These are phyloP conservation scores for Bombus sibiricus DNA, from an alignment of 1,140 invertebrate genomes.

Conservation along the genomic window DNA sequence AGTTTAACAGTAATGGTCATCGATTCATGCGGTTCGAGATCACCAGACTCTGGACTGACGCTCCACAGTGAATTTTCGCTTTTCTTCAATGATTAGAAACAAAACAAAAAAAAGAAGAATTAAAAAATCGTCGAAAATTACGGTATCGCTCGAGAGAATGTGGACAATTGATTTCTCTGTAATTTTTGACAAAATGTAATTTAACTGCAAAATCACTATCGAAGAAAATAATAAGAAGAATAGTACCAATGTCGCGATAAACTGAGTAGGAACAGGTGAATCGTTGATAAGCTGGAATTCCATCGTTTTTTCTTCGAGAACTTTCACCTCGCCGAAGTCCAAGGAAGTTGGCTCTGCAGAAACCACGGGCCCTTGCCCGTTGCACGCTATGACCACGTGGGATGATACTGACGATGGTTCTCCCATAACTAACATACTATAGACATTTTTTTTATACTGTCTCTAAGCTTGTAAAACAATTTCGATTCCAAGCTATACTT, in stretches of 20 bases:
- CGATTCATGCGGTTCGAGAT: slow-evolving; percentile 65
- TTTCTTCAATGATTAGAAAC: slow-evolving; percentile 33
- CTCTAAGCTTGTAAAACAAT: neutral
- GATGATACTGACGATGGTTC: slow-evolving; percentile 44
- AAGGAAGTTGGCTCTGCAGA: slow-evolving; percentile 71
- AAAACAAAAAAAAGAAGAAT: neutral
- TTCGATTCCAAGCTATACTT: neutral
- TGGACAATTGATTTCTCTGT: too few species aligned
- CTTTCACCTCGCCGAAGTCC: slow-evolving; percentile 74
- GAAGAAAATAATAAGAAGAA: neutral
- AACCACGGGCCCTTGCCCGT: slow-evolving; percentile 80
- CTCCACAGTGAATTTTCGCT: slow-evolving; percentile 63
- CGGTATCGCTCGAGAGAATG: too few species aligned
- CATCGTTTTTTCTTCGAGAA: slow-evolving; percentile 70
- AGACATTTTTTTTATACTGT: neutral
- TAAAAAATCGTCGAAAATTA: neutral
- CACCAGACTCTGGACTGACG: slow-evolving; percentile 47
- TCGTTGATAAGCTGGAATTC: slow-evolving; percentile 77
- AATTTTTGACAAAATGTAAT: too few species aligned
- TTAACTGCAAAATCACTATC: too few species aligned
- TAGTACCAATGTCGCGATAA: slow-evolving; percentile 69
- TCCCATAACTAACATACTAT: slow-evolving; percentile 73
- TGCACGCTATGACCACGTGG: slow-evolving; percentile 72
- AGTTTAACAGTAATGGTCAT: slow-evolving; percentile 67
- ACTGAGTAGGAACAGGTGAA: slow-evolving; percentile 79